Conservation (phyloP, 2,113 vertebrate species). For the Andinoacara biseriatus region DNA sequence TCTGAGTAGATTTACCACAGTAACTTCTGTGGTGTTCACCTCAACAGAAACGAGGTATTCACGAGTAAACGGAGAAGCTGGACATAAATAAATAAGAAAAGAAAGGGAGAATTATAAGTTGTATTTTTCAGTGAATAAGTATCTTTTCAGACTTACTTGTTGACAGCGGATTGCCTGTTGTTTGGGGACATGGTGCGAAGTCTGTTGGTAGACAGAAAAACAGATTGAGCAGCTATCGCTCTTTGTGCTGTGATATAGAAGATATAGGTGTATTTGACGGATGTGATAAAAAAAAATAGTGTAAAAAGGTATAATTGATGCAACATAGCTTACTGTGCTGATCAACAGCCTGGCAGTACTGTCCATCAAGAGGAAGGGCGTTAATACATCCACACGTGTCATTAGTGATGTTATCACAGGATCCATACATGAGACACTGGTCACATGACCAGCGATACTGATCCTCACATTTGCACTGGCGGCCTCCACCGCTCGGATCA, state of each 20-base stretch:
- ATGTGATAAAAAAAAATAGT: too few species aligned
- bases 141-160: not conserved
- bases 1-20: too few species aligned
- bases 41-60: too few species aligned
- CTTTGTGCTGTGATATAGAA: not conserved
- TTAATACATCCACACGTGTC: slow-evolving; percentile 60
- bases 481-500: not conserved
- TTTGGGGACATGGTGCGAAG: not conserved
- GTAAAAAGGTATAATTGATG: too few species aligned
- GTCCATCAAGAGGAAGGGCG: slow-evolving; percentile 27
- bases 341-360: slow-evolving; percentile 16
- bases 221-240: too few species aligned
- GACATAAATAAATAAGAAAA: not conserved
- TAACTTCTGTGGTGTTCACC: too few species aligned
- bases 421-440: slow-evolving; percentile 33
- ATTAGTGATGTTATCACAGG: slow-evolving; percentile 47
- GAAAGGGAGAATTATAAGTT: not conserved
- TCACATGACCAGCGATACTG: slow-evolving; percentile 57
- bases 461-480: slow-evolving; percentile 64
- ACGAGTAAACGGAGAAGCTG: too few species aligned
- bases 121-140: not conserved
- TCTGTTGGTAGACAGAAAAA: not conserved
- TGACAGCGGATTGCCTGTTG: not conserved
- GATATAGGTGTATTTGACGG: too few species aligned
- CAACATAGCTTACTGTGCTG: slow-evolving; percentile 17